Evolutionary conservation across 2,888 invertebrate genomes (phyloP).

Genomic region (Nymphalis polychloros): DNA sequence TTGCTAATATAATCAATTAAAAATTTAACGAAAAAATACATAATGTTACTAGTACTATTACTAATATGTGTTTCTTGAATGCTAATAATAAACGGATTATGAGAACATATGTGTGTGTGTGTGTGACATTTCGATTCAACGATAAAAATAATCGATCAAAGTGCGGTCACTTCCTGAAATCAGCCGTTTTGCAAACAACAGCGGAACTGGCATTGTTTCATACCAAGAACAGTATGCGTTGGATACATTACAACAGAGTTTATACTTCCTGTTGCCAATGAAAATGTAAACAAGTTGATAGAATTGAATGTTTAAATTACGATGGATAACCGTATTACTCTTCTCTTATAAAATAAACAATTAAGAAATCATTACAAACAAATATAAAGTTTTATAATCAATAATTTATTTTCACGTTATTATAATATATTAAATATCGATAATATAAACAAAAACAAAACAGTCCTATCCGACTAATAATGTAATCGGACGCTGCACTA

Average conservation of each 20-base stretch:
- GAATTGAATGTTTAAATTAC: slow-evolving; percentile 13
- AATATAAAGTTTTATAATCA: slow-evolving; percentile 3
- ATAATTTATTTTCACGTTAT: not conserved
- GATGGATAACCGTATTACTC: slow-evolving; percentile 4
- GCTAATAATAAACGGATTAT: not conserved
- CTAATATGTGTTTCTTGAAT: not conserved
- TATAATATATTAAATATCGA: slow-evolving; percentile 47
- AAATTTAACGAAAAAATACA: too few relatives aligned
- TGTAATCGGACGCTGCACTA: slow-evolving; percentile 80
- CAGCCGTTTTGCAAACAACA: slow-evolving; percentile 73
- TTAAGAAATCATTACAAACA: not conserved
- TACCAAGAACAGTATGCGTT: slow-evolving; percentile 64
- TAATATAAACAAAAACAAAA: slow-evolving; percentile 47
- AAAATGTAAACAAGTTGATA: slow-evolving; percentile 66
- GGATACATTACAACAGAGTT: slow-evolving; percentile 72
- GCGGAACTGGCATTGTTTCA: slow-evolving; percentile 79
- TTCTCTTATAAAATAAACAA: slow-evolving; percentile 6
- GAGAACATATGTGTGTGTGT: not conserved
- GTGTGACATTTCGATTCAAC: slow-evolving; percentile 9
- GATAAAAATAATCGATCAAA: slow-evolving; percentile 52
- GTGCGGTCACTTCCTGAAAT: slow-evolving; percentile 72
- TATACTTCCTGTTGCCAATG: slow-evolving; percentile 78
- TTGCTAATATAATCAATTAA: too few relatives aligned
- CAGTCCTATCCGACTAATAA: slow-evolving; percentile 52
- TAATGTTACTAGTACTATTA: not conserved